Evolutionary conservation across 2,888 invertebrate genomes (phyloP).

Genomic region (Dastarcus helophoroides): DNA sequence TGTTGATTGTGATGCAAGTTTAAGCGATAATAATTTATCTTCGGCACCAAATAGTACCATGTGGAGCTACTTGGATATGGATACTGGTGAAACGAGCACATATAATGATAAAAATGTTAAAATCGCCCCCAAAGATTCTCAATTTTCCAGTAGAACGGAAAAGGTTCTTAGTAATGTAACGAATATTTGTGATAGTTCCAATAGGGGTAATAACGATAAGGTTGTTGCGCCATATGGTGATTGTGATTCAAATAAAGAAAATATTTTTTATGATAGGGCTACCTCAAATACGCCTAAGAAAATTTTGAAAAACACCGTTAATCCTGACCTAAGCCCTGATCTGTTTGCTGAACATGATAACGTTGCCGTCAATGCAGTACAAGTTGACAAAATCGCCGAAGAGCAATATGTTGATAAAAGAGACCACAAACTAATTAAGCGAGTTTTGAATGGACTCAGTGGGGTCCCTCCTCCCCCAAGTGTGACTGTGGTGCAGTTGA

Average conservation of each 20-base stretch:
- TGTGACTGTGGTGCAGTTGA: constrained; percentile 54
- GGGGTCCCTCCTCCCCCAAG: constrained; percentile 68
- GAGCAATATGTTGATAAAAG: constrained; percentile 24
- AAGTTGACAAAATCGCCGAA: constrained; percentile 12
- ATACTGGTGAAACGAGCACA: background rate
- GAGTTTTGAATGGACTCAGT: constrained; percentile 47
- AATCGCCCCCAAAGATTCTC: background rate
- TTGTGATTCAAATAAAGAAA: too few species aligned
- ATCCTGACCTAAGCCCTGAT: constrained; percentile 40
- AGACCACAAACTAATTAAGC: constrained; percentile 34
- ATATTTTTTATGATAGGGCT: background rate
- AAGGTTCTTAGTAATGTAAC: constrained; percentile 8
- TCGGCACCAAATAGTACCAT: background rate
- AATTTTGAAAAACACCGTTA: background rate
- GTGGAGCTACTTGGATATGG: background rate
- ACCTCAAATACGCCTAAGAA: background rate
- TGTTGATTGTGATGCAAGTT: background rate
- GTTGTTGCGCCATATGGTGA: too few species aligned
- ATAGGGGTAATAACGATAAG: background rate
- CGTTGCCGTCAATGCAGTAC: constrained; percentile 2
- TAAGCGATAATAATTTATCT: background rate
- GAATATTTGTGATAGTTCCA: constrained; percentile 8
- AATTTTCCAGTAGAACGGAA: background rate
- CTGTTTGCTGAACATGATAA: constrained; percentile 53
- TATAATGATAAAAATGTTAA: background rate